Conservation (phyloP, 2,888 invertebrate genomes). For the Penaeus monodon region DNA sequence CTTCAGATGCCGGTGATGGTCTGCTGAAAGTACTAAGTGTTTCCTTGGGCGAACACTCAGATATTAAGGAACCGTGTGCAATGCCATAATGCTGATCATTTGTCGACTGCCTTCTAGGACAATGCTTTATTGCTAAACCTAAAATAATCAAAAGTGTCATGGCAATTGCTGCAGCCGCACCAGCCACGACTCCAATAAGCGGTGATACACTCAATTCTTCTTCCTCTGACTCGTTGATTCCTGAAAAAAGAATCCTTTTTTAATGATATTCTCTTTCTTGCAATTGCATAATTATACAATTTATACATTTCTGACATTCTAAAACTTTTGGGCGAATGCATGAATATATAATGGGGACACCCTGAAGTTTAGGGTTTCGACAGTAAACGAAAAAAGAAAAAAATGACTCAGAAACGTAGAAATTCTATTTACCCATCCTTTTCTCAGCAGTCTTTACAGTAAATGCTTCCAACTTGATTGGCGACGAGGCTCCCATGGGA, state of each 20-base stretch:
- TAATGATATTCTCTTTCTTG: too few relatives aligned
- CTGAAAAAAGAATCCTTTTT: not conserved
- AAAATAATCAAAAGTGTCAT: conserved; percentile 37
- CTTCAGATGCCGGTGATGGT: conserved; percentile 45
- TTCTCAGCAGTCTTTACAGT: conserved; percentile 64
- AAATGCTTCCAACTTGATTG: conserved; percentile 61
- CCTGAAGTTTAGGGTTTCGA: not conserved
- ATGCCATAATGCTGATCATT: conserved; percentile 4
- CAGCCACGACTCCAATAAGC: conserved; percentile 38
- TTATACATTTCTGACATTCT: too few relatives aligned
- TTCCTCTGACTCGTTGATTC: conserved; percentile 44
- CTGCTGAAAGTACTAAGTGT: conserved; percentile 45
- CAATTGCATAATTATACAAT: too few relatives aligned
- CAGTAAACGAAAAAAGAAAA: too few relatives aligned
- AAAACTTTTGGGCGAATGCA: too few relatives aligned
- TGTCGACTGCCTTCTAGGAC: conserved; percentile 24
- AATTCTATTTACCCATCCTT: conserved; percentile 56
- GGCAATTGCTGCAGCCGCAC: conserved; percentile 30
- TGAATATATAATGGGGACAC: not conserved
- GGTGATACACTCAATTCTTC: conserved; percentile 45
- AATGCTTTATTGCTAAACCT: conserved; percentile 42
- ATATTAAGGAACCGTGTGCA: conserved; percentile 36
- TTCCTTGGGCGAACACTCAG: conserved; percentile 44
- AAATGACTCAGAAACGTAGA: not conserved
- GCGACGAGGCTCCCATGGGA: conserved; percentile 62